Conservation (phyloP, 2,888 invertebrate genomes). For the Hypsopygia costalis region DNA sequence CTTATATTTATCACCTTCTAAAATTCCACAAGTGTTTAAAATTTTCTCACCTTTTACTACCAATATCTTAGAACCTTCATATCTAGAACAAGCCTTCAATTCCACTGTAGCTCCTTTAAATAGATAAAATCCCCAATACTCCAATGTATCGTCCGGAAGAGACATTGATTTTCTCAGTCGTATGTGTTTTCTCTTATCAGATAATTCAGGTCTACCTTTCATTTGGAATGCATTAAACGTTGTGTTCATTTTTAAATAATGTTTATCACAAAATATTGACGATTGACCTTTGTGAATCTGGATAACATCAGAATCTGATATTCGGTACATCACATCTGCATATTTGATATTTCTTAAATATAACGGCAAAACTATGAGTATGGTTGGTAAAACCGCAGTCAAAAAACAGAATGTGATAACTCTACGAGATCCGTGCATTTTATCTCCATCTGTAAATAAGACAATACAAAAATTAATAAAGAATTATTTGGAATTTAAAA, state of each 20-base stretch:
- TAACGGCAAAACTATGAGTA: conserved; percentile 87
- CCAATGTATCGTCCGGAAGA: conserved; percentile 90
- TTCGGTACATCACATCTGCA: conserved; percentile 87
- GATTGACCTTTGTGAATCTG: conserved; percentile 92
- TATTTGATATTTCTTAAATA: conserved; percentile 88
- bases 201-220: conserved; percentile 84
- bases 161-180: conserved; percentile 90
- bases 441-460: conserved; percentile 80
- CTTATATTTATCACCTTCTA: conserved; percentile 85
- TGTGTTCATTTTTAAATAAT: conserved; percentile 88
- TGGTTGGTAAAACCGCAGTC: conserved; percentile 87
- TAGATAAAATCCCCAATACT: conserved; percentile 94
- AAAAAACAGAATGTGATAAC: conserved; percentile 89
- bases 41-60: conserved; percentile 90
- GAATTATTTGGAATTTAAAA: no score
- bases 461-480: no score
- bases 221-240: conserved; percentile 87
- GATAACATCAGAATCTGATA: conserved; percentile 91
- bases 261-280: conserved; percentile 89
- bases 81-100: conserved; percentile 89
- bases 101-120: conserved; percentile 88
- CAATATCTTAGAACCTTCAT: conserved; percentile 88
- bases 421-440: conserved; percentile 90
- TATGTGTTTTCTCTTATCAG: conserved; percentile 86
- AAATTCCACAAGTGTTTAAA: conserved; percentile 87